phyloP scores from a whole-genome alignment of 1,140 invertebrate species.

The Drosophila chauvacae region DNA sequence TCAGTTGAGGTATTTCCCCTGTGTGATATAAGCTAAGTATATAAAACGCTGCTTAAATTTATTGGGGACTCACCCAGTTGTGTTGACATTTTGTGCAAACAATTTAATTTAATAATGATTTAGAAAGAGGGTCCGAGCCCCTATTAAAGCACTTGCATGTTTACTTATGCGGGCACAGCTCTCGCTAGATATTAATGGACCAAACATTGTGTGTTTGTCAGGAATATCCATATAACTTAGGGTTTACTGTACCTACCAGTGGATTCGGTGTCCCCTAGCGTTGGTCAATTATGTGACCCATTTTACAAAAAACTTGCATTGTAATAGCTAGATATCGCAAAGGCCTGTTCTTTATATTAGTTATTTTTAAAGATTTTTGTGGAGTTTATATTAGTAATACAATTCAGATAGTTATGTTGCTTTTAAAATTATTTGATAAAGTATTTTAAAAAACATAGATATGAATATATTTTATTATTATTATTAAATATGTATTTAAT shows the following conservation, averaged over 20 bases:
- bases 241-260: neutral
- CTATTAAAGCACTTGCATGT: slow-evolving; percentile 4
- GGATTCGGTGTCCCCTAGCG: neutral
- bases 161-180: slow-evolving; percentile 10
- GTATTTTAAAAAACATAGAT: neutral
- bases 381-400: neutral
- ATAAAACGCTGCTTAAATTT: slow-evolving; percentile 44
- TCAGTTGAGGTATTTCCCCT: slow-evolving; percentile 1
- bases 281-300: slow-evolving; percentile 28
- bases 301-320: slow-evolving; percentile 9
- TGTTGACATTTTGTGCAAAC: slow-evolving; percentile 58
- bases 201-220: neutral
- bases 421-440: neutral
- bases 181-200: slow-evolving; percentile 1
- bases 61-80: slow-evolving; percentile 16
- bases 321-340: slow-evolving; percentile 1
- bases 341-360: neutral
- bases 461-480: neutral
- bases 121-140: slow-evolving; percentile 51
- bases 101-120: slow-evolving; percentile 82
- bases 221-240: neutral
- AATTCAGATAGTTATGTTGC: neutral
- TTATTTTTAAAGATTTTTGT: neutral
- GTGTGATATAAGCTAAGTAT: slow-evolving; percentile 36
- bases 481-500: neutral